These are phyloP conservation scores for Lasiommata megera DNA, from an alignment of 2,888 invertebrate species.

Conservation along the genomic window DNA sequence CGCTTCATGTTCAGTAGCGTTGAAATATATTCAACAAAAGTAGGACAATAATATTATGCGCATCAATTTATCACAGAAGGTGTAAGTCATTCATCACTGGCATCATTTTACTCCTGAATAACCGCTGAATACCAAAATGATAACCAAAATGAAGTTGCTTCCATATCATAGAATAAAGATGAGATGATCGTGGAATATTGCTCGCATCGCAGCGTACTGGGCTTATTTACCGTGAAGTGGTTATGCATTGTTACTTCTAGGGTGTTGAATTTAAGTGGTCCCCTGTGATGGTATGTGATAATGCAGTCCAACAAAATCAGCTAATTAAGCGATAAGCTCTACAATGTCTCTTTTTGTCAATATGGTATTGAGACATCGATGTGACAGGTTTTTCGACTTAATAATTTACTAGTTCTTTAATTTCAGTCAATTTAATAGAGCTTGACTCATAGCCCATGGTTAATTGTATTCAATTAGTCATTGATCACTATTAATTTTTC, in stretches of 20 bases:
- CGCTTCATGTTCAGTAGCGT: not conserved
- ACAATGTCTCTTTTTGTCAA: too few relatives aligned
- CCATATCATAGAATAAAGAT: constrained; percentile 68
- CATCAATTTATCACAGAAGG: constrained; percentile 35
- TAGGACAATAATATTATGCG: constrained; percentile 7
- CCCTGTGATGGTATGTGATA: too few relatives aligned
- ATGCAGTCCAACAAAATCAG: too few relatives aligned
- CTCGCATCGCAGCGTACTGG: constrained; percentile 17
- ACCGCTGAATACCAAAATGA: constrained; percentile 56
- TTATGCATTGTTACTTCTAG: constrained; percentile 6
- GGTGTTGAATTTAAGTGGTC: too few relatives aligned
- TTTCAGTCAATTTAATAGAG: too few relatives aligned
- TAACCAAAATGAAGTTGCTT: constrained; percentile 58
- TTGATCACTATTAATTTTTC: too few relatives aligned
- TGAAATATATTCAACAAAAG: not conserved
- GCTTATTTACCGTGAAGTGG: constrained; percentile 21
- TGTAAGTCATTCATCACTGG: constrained; percentile 53
- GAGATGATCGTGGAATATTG: constrained; percentile 52
- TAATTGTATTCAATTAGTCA: too few relatives aligned
- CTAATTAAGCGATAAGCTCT: too few relatives aligned
- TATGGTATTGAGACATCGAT: too few relatives aligned
- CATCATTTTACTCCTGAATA: constrained; percentile 41
- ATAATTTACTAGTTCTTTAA: too few relatives aligned
- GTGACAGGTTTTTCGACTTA: too few relatives aligned
- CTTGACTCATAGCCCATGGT: too few relatives aligned